Base-by-base conservation (phyloP, 2,113 vertebrate species). In the Isichthys henryi region DNA sequence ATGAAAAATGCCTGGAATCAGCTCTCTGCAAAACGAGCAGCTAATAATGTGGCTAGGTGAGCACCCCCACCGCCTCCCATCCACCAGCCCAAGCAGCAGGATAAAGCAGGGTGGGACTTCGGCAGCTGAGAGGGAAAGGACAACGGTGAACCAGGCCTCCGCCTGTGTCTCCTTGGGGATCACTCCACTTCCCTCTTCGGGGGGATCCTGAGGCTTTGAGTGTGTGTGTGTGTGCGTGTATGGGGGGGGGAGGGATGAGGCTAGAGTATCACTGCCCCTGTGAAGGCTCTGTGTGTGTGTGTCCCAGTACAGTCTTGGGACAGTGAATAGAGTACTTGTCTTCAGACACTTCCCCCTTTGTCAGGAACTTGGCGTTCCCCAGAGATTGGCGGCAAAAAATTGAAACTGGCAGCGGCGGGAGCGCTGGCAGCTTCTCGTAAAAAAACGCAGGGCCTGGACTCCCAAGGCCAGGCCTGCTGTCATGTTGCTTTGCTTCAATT, bases 41-140 rank as follows among this genome's bases (percentile, higher is more conserved):
- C n/a, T 66, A 66, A 66, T 62, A 31, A 31, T 70, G 62, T 70
- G n/a, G 7, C 35, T 19, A 27, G 45, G 15, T n/a, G 43, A 23
- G 21, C 11, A 2, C 9, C 66, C n/a, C 49, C 11, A 11, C 45
- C 15, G 0, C 43, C 39, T 2, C 39, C 39, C 39, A 2, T 39
- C 39, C 39, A 39, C 39, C 39, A 39, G 39, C 4, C 82, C 17
- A n/a, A 48, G 46, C 3, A 3, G 45, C 82, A 85, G 82, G 88
- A 88, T 58, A 89, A 58, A 77, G 86, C 74, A 21, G 53, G 82
- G 87, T 92, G 93, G 92, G 91, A 91, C 77, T 87, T 86, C 88
- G 90, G 91, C 74, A 91, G 93, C 90, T 93, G 58, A 93, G 35
- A 92, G 93, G 91, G 86, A 88, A 11, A 6, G 91, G 89, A 95